A percentile compares a stretch with the other conserved stretches of the same genome.
These are phyloP conservation scores for Zosterops lateralis DNA, from an alignment of 2,113 vertebrate species.

Conservation along the genomic window DNA sequence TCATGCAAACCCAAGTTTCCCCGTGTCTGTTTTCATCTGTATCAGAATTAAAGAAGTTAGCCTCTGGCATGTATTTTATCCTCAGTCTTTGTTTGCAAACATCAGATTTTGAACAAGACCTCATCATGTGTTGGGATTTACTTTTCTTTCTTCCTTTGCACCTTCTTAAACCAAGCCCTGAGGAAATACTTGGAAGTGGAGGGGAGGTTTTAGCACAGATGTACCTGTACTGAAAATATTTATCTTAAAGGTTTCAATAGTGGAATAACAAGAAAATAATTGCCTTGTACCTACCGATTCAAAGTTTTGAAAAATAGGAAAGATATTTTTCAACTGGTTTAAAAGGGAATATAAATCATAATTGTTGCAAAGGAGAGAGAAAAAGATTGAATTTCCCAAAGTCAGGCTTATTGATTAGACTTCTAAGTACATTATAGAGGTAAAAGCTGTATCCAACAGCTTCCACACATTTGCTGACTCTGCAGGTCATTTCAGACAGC, in stretches of 20 bases:
- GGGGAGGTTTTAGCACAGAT: neutral
- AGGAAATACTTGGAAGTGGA: neutral
- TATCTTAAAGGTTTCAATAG: neutral
- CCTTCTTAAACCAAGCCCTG: neutral
- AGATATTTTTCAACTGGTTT: neutral
- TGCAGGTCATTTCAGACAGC: conserved; percentile 21
- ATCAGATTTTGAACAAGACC: neutral
- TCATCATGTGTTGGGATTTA: neutral
- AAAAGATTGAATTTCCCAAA: conserved; percentile 58
- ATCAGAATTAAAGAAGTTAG: neutral
- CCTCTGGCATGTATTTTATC: neutral
- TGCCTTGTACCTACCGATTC: neutral
- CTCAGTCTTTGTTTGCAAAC: neutral
- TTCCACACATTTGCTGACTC: conserved; percentile 49
- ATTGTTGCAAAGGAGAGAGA: neutral
- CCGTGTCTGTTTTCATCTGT: neutral
- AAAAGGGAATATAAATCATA: conserved; percentile 20
- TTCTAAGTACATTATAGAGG: conserved; percentile 56
- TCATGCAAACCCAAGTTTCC: neutral
- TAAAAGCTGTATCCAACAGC: conserved; percentile 54
- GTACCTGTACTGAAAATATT: neutral
- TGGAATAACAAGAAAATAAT: neutral
- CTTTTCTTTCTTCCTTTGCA: neutral
- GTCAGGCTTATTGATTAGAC: conserved; percentile 69
- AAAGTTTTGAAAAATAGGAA: neutral